Evolutionary conservation across 1,140 invertebrate genomes (phyloP).

Genomic region (Bombus waltoni): DNA sequence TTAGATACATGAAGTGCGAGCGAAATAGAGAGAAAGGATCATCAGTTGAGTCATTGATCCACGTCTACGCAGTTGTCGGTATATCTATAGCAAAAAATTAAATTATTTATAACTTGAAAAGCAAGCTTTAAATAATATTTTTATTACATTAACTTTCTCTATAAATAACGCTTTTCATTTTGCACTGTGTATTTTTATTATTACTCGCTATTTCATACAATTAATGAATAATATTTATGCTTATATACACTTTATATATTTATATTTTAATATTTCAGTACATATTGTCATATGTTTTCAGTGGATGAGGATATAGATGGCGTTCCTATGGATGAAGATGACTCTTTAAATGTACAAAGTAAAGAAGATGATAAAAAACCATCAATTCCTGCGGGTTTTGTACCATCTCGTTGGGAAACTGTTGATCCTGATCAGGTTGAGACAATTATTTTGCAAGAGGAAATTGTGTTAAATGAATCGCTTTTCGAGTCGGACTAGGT

Average conservation of each 20-base stretch:
- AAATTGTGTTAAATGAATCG: neutral
- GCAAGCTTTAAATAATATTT: neutral
- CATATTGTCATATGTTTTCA: conserved; percentile 67
- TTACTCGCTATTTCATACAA: neutral
- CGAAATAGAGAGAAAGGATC: neutral
- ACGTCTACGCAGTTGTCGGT: neutral
- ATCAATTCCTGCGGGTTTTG: conserved; percentile 86
- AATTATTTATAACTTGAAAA: neutral
- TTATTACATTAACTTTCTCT: neutral
- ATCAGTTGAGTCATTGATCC: neutral
- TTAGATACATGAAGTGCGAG: neutral
- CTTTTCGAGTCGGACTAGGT: neutral
- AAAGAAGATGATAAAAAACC: conserved; percentile 78
- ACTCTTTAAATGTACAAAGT: conserved; percentile 67
- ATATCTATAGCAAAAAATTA: neutral
- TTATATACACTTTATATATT: conserved; percentile 4
- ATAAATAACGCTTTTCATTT: neutral
- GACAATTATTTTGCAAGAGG: neutral
- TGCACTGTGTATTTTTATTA: neutral
- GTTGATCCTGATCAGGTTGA: conserved; percentile 92
- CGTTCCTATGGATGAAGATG: conserved; percentile 86
- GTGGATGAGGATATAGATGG: conserved; percentile 95
- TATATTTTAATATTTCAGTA: neutral
- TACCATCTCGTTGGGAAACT: conserved; percentile 97
- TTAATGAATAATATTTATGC: neutral